Evolutionary conservation across 2,797 vertebrate species (phyloP).

Genomic region (Syndactyla subalaris): DNA sequence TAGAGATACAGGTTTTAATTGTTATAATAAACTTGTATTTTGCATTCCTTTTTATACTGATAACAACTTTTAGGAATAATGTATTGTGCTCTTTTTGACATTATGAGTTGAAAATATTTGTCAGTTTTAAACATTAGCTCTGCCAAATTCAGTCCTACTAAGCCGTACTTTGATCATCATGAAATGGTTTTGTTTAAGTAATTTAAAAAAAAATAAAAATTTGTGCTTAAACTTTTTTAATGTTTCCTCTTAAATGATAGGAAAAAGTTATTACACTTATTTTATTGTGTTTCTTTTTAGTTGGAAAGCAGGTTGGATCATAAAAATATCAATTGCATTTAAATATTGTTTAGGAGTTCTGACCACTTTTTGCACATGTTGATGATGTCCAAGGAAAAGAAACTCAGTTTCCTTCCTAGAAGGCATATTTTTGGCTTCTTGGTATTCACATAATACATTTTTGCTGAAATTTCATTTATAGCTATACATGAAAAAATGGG

Average conservation of each 20-base stretch:
- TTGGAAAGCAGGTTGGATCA: neutral
- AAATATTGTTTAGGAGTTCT: neutral
- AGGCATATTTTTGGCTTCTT: neutral
- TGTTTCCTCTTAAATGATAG: neutral
- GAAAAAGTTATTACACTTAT: neutral
- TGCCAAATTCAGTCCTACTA: neutral
- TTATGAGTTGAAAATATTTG: neutral
- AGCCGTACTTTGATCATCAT: neutral
- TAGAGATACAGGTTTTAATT: neutral
- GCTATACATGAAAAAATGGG: neutral
- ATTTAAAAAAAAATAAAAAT: rapidly evolving
- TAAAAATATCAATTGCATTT: neutral
- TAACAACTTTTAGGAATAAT: neutral
- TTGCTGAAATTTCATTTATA: neutral
- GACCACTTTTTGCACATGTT: neutral
- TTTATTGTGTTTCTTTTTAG: neutral
- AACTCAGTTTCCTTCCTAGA: neutral
- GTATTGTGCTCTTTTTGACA: neutral
- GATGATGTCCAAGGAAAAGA: neutral
- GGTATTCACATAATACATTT: neutral
- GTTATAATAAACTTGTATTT: neutral
- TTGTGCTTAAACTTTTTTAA: neutral
- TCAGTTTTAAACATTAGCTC: neutral
- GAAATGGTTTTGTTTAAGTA: neutral
- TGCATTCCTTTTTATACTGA: neutral